A percentile compares a stretch with the other conserved stretches of the same genome.
Evolutionary conservation across 2,888 invertebrate species (phyloP).

Genomic region (Protonemura montana): DNA sequence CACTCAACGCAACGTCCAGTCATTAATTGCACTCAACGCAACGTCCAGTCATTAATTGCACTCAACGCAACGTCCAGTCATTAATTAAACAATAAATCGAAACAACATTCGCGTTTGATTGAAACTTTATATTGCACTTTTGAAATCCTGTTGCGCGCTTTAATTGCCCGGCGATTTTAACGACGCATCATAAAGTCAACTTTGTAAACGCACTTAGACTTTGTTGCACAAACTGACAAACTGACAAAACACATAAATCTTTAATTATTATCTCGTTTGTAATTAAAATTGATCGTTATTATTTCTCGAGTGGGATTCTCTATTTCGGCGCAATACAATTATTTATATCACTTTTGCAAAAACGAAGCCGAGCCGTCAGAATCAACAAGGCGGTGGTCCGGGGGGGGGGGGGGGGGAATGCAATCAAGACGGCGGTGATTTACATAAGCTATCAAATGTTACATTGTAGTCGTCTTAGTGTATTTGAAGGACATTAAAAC

Average conservation of each 20-base stretch:
- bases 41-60: too few relatives aligned
- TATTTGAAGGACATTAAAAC: background rate
- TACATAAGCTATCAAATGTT: background rate
- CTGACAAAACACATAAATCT: background rate
- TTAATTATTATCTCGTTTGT: background rate
- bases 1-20: too few relatives aligned
- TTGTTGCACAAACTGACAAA: background rate
- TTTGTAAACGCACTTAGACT: background rate
- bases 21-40: too few relatives aligned
- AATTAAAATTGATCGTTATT: constrained; percentile 1
- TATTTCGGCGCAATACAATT: background rate
- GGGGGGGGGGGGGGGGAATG: background rate
- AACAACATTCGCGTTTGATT: too few relatives aligned
- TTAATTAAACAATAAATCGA: too few relatives aligned
- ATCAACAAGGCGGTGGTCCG: background rate
- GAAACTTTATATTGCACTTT: background rate
- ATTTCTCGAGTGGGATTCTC: background rate
- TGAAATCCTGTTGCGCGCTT: background rate
- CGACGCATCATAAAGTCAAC: background rate
- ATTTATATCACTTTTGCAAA: background rate
- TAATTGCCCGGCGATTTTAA: background rate
- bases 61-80: too few relatives aligned
- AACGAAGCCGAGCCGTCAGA: background rate
- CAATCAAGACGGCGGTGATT: background rate
- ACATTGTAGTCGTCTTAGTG: too few relatives aligned